These are phyloP conservation scores for Leptinotarsa texana DNA, from an alignment of 1,140 invertebrate genomes.

Conservation along the genomic window DNA sequence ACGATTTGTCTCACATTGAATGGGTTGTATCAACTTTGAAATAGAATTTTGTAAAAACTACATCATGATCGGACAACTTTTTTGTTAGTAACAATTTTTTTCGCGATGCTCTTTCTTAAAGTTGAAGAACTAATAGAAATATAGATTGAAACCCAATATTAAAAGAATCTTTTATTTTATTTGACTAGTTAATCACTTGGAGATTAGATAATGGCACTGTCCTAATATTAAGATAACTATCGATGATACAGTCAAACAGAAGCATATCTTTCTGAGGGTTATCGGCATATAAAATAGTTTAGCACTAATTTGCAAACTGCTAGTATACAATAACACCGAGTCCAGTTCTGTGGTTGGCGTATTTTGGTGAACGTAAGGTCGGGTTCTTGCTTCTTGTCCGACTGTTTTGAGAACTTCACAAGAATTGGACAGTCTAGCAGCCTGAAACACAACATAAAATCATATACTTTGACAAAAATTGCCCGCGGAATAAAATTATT, in stretches of 20 bases:
- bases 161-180: too few relatives aligned
- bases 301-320: constrained; percentile 72
- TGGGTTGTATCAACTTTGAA: too few relatives aligned
- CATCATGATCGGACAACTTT: too few relatives aligned
- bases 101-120: too few relatives aligned
- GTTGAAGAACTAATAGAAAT: too few relatives aligned
- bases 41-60: too few relatives aligned
- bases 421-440: constrained; percentile 75
- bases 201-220: constrained; percentile 61
- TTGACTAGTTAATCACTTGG: not conserved
- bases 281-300: constrained; percentile 73
- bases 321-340: constrained; percentile 75
- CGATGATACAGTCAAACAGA: constrained; percentile 63
- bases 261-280: constrained; percentile 68
- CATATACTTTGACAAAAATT: too few relatives aligned
- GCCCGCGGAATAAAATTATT: too few relatives aligned
- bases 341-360: constrained; percentile 74
- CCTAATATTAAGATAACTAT: constrained; percentile 68
- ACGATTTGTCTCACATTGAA: too few relatives aligned
- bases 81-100: too few relatives aligned
- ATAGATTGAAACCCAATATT: too few relatives aligned
- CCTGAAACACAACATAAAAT: constrained; percentile 60
- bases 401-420: constrained; percentile 70
- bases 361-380: constrained; percentile 78
- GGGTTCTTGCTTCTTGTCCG: constrained; percentile 75